These are phyloP conservation scores for Diorhabda carinulata DNA, from an alignment of 1,140 invertebrate species.

Conservation along the genomic window DNA sequence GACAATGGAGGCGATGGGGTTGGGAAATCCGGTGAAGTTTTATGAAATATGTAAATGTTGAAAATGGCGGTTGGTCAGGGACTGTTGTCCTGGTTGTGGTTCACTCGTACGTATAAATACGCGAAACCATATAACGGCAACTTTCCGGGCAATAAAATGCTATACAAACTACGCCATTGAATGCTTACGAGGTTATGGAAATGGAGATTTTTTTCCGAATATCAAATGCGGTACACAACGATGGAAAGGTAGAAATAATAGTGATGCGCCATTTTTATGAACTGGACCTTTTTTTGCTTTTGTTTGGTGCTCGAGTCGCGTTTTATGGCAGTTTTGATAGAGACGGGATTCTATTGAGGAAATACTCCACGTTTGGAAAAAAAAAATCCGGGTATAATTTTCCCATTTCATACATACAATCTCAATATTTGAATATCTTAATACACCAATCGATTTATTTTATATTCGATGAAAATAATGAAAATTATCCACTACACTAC, in stretches of 20 bases:
- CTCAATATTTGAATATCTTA: too few species aligned
- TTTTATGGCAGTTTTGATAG: conserved; percentile 2
- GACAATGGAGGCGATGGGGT: conserved; percentile 33
- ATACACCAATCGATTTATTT: too few species aligned
- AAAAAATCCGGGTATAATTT: too few species aligned
- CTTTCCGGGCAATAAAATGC: conserved; percentile 45
- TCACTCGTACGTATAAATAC: conserved; percentile 38
- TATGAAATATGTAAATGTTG: conserved; percentile 45
- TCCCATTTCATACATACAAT: too few species aligned
- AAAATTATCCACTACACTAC: too few species aligned
- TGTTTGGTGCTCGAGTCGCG: not conserved
- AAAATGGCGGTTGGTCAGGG: conserved; percentile 31
- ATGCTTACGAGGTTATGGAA: conserved; percentile 41
- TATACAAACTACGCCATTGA: conserved; percentile 40
- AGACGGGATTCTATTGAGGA: not conserved
- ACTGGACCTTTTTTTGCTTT: conserved; percentile 4
- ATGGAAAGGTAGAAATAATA: conserved; percentile 10
- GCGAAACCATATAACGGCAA: conserved; percentile 38
- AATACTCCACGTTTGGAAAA: too few species aligned
- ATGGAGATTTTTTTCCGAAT: conserved; percentile 19
- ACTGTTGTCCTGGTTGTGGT: conserved; percentile 15
- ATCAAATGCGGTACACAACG: not conserved
- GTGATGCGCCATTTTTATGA: conserved; percentile 13
- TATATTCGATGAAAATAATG: too few species aligned
- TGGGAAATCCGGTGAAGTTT: conserved; percentile 33